Base-by-base conservation (phyloP, 2,888 invertebrate genomes). In the Noctua fimbriata region DNA sequence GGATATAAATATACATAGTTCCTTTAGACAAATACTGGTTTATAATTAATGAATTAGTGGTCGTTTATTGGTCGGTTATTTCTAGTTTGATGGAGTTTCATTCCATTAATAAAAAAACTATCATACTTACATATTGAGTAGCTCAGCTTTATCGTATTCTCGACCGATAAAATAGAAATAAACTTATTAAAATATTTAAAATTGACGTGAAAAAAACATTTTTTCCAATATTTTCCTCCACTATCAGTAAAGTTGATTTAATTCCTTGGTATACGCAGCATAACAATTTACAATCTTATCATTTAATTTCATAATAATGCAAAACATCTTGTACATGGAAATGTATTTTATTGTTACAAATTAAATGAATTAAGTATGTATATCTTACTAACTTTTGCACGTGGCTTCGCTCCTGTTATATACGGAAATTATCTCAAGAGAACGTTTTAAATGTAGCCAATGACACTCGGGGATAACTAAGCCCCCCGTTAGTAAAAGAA, bases 21-120 rank as follows among this genome's bases (percentile, higher is more conserved):
- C 18, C 32, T n/a, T 14, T 80, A 12, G 18, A 63, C 24, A 44
- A 63, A 44, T 65, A 80, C 32, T 72, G 21, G 9, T 41, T 44
- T 21, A 16, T 52, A 32, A 44, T 60, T 5, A 63, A 41, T 77
- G 36, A 16, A n/a, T 21, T 52, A 32, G n/a, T n/a, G 12, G 10
- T 36, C 24, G 14, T 28, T 44, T 32, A 7, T 75, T 44, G 18
- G 18, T 32, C 9, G 32, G 28, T 41, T 21, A 18, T 28, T 63
- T 52, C 14, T 44, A 65, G n/a, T n/a, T 73, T 75, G 4, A n/a
- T 2, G 16, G n/a, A 16, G 32, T 60, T 21, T 28, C n/a, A 76
- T 47, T 36, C 0, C 16, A 47, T 47, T 74, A 21, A 18, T 14
- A 32, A 32, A 58, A 47, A 58, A 58, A 24, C 2, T n/a, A 36